These are phyloP conservation scores for Chaetura pelagica DNA, from an alignment of 2,113 vertebrate species.

Conservation along the genomic window DNA sequence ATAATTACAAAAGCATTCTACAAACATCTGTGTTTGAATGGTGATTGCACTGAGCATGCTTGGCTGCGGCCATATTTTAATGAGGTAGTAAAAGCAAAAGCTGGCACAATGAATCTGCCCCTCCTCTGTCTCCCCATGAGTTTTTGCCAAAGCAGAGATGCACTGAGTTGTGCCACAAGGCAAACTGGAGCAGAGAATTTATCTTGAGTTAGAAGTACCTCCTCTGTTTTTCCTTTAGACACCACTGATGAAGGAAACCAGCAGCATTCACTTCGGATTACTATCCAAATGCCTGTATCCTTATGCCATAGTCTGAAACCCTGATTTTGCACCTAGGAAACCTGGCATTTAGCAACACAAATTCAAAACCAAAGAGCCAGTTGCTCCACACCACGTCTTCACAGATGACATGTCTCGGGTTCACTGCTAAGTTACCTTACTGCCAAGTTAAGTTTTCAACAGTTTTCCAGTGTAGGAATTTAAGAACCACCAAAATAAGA, in stretches of 20 bases:
- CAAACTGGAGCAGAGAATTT: background rate
- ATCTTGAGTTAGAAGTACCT: rapidly evolving
- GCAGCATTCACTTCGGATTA: background rate
- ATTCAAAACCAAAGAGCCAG: background rate
- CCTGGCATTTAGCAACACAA: background rate
- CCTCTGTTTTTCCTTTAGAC: background rate
- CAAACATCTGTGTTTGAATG: background rate
- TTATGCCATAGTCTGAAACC: background rate
- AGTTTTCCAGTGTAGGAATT: background rate
- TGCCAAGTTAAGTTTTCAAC: background rate
- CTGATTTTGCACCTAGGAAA: background rate
- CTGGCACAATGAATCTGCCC: background rate
- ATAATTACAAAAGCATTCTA: background rate
- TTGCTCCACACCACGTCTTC: background rate
- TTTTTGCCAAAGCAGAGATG: background rate
- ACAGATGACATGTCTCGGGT: background rate
- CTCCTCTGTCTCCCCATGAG: background rate
- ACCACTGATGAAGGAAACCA: background rate
- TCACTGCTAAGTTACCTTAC: background rate
- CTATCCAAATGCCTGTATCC: background rate
- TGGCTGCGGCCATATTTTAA: background rate
- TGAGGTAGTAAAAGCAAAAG: background rate
- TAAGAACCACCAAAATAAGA: background rate
- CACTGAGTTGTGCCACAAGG: background rate
- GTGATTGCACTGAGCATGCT: background rate